Base-by-base conservation (phyloP, 2,113 vertebrate genomes). In the Ammodytes dubius region DNA sequence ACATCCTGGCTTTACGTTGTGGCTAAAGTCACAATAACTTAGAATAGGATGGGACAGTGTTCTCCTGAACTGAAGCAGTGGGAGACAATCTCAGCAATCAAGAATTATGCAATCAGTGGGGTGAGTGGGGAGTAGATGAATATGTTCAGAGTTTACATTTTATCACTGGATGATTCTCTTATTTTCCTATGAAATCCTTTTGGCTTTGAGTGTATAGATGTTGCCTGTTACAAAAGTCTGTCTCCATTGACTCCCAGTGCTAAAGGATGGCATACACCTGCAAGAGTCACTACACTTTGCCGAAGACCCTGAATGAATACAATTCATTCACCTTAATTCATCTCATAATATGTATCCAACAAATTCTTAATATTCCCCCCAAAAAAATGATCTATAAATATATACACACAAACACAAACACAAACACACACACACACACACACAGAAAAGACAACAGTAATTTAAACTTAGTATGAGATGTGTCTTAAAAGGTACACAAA, bases 1-100 rank as follows among this genome's bases (percentile, higher is more conserved):
- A 76, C 56, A 63, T 50, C 1, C 56, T 56, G 75, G 72, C 7
- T 67, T 74, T 66, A 37, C 11, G 3, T 47, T 67, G 42, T 68
- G 57, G 40, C 64, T 81, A 27, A 35, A 77, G 45, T 71, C 10
- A 37, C 8, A 27, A n/a, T 19, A 65, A 27, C 27, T 27, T 27
- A 40, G 0, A 64, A 79, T 0, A 47, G 10, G 39, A 61, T 39
- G 8, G 49, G 17, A 45, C 56, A 71, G 4, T 58, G 57, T 12
- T 13, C 8, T 64, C 2, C 46, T 35, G 40, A 79, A 68, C 5
- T 12, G 42, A 69, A 74, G 17, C 42, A 57, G 14, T 56, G 27
- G 9, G 35, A 27, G 19, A 52, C 39, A 19, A 8, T 64, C 17
- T 46, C 61, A 74, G 12, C 0, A 68, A 63, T 56, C 39, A 35